These are phyloP conservation scores for Gasterosteus aculeatus DNA, from an alignment of 2,113 vertebrate genomes.

Conservation along the genomic window DNA sequence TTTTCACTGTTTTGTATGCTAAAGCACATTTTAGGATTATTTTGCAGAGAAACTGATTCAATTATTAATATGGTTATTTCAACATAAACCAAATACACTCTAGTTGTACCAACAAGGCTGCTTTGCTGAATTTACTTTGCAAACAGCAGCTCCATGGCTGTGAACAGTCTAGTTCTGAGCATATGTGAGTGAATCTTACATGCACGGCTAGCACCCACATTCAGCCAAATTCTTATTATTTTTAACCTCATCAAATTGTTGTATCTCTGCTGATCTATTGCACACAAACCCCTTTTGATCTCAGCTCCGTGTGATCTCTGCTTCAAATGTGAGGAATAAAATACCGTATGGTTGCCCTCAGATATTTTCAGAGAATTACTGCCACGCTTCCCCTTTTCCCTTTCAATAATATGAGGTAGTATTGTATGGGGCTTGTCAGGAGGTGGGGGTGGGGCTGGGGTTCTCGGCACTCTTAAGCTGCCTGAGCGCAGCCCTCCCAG, in stretches of 20 bases:
- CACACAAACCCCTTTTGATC: conserved; percentile 56
- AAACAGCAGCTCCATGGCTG: conserved; percentile 13
- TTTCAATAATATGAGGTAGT: conserved; percentile 71
- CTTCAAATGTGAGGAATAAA: conserved; percentile 63
- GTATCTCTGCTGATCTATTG: conserved; percentile 51
- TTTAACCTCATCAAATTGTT: conserved; percentile 60
- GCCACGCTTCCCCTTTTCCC: conserved; percentile 66
- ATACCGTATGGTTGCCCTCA: conserved; percentile 50
- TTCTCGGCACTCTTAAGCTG: conserved; percentile 76
- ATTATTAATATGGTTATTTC: conserved; percentile 69
- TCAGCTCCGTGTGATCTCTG: conserved; percentile 46
- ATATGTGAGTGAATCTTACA: conserved; percentile 45
- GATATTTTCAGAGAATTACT: conserved; percentile 76
- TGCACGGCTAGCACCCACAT: conserved; percentile 16
- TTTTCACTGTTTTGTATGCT: conserved; percentile 54
- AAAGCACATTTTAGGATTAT: conserved; percentile 50
- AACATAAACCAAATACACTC: conserved; percentile 35
- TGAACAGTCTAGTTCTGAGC: conserved; percentile 36
- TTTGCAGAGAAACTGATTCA: conserved; percentile 51
- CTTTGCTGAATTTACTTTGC: conserved; percentile 47
- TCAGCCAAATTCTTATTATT: conserved; percentile 42
- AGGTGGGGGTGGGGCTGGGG: conserved; percentile 68
- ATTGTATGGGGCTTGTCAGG: conserved; percentile 71
- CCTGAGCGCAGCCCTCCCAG: conserved; percentile 78
- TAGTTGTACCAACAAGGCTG: conserved; percentile 44